phyloP scores from a whole-genome alignment of 2,888 invertebrate genomes.

The Acanthococcus lagerstroemiae region DNA sequence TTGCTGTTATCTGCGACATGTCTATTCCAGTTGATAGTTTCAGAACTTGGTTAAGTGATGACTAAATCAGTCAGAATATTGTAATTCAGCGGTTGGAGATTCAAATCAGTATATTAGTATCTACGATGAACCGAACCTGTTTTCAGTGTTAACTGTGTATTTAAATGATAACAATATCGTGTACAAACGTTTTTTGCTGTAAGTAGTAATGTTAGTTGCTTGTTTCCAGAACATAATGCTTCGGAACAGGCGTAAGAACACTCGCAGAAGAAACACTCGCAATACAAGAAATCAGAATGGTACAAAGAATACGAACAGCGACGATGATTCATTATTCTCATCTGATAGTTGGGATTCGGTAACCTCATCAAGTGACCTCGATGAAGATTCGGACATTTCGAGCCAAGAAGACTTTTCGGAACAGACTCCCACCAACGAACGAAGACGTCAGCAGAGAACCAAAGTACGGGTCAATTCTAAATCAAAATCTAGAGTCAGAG shows the following conservation, averaged over 20 bases:
- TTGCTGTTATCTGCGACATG: too few relatives aligned
- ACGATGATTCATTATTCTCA: not conserved
- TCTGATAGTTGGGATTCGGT: not conserved
- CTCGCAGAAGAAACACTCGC: not conserved
- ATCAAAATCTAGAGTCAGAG: not conserved
- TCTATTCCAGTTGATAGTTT: too few relatives aligned
- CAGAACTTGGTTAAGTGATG: too few relatives aligned
- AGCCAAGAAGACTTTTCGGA: not conserved
- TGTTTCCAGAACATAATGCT: conserved; percentile 21
- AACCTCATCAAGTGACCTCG: not conserved
- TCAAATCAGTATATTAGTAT: too few relatives aligned
- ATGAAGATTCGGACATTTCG: not conserved
- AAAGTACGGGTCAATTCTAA: not conserved
- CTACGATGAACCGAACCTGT: too few relatives aligned
- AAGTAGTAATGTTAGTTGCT: too few relatives aligned
- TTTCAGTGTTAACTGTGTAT: not conserved
- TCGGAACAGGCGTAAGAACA: conserved; percentile 13
- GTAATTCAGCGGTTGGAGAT: too few relatives aligned
- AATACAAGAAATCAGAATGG: conserved; percentile 4
- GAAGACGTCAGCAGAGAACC: not conserved
- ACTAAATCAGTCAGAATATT: too few relatives aligned
- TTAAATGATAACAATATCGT: not conserved
- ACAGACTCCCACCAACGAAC: not conserved
- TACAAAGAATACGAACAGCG: not conserved
- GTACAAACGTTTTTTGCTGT: too few relatives aligned